These are phyloP conservation scores for Eumaeus atala DNA, from an alignment of 1,140 invertebrate genomes.

Conservation along the genomic window DNA sequence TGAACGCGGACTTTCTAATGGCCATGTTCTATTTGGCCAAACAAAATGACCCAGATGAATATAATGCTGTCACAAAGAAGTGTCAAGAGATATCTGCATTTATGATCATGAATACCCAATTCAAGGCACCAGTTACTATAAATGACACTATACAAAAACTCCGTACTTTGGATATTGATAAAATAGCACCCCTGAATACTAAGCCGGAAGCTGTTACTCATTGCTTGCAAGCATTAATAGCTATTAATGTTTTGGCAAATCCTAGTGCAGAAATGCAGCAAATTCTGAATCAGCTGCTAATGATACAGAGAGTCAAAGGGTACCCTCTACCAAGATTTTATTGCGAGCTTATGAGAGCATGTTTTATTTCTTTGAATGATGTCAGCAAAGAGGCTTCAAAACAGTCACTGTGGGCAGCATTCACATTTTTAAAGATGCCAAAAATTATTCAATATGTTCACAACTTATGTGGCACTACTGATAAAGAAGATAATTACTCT, in stretches of 20 bases:
- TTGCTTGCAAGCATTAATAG: constrained; percentile 83
- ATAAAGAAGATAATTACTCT: constrained; percentile 78
- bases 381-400: constrained; percentile 81
- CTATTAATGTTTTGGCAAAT: constrained; percentile 83
- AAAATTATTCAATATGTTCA: constrained; percentile 84
- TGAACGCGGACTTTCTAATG: constrained; percentile 83
- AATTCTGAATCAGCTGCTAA: constrained; percentile 86
- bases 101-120: constrained; percentile 75
- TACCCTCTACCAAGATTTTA: constrained; percentile 83
- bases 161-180: constrained; percentile 78
- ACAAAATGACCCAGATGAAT: constrained; percentile 81
- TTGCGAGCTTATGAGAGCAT: constrained; percentile 91
- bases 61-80: constrained; percentile 81
- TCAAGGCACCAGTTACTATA: constrained; percentile 74
- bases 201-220: constrained; percentile 81
- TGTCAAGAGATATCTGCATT: constrained; percentile 81
- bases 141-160: constrained; percentile 78
- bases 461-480: constrained; percentile 66
- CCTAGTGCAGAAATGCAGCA: constrained; percentile 84
- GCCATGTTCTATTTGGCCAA: constrained; percentile 89
- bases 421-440: constrained; percentile 93
- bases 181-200: constrained; percentile 74
- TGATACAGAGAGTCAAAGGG: constrained; percentile 88
- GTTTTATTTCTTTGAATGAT: constrained; percentile 90
- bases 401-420: constrained; percentile 93